These are phyloP conservation scores for Coccyzus lansbergi DNA, from an alignment of 2,797 vertebrate genomes.

Conservation along the genomic window DNA sequence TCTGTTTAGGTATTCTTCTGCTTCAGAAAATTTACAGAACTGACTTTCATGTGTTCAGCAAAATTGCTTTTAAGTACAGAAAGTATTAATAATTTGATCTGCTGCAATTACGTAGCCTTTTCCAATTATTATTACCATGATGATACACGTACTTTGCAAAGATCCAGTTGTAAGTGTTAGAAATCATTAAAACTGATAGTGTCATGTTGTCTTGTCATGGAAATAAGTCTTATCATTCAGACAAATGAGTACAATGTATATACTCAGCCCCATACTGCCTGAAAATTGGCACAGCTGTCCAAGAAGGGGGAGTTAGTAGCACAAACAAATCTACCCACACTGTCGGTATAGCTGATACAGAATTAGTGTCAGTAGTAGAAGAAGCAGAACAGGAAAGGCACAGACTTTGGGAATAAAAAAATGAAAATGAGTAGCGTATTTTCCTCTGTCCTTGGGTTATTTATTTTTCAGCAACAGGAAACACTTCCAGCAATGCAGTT, in stretches of 20 bases:
- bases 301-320: neutral
- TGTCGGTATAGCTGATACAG: neutral
- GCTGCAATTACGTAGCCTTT: neutral
- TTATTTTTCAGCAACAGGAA: neutral
- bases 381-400: neutral
- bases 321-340: neutral
- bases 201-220: neutral
- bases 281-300: neutral
- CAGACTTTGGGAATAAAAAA: neutral
- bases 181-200: neutral
- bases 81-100: neutral
- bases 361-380: neutral
- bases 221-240: neutral
- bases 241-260: neutral
- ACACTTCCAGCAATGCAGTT: neutral
- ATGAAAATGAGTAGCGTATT: neutral
- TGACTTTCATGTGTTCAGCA: neutral
- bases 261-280: neutral
- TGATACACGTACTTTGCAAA: neutral
- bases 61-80: neutral
- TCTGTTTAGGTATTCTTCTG: neutral
- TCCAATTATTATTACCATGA: neutral
- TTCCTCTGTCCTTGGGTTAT: neutral
- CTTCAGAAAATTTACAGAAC: neutral
- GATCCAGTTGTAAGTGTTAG: neutral